Conservation (phyloP, 2,113 vertebrate genomes). For the Misgurnus mizolepis region DNA sequence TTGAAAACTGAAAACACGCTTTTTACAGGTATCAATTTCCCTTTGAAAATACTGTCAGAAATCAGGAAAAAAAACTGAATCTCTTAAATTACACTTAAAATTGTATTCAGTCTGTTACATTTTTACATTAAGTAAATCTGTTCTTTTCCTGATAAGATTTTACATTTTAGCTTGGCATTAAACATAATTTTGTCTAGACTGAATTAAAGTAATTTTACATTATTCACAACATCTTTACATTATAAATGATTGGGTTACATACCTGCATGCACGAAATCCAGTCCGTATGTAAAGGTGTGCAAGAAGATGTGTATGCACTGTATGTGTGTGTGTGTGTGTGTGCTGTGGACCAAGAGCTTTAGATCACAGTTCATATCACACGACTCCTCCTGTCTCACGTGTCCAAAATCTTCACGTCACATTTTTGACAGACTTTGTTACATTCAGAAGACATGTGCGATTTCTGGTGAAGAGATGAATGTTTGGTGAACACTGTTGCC, state of each 20-base stretch:
- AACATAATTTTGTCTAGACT: background rate
- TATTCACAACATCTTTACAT: background rate
- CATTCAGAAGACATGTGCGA: constrained; percentile 69
- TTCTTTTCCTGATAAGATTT: too few relatives aligned
- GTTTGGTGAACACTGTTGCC: background rate
- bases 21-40: background rate
- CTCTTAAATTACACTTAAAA: too few relatives aligned
- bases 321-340: constrained; percentile 31
- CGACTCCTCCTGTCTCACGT: constrained; percentile 54
- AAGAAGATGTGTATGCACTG: too few relatives aligned
- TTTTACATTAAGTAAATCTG: too few relatives aligned
- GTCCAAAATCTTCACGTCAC: constrained; percentile 36
- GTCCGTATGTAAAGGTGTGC: constrained; percentile 40
- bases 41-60: too few relatives aligned
- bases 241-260: background rate
- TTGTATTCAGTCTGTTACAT: too few relatives aligned
- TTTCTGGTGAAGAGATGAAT: constrained; percentile 56
- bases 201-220: background rate
- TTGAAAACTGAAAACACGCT: background rate
- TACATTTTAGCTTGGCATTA: background rate
- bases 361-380: constrained; percentile 58
- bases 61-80: too few relatives aligned
- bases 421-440: constrained; percentile 72
- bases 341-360: constrained; percentile 18
- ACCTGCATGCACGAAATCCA: background rate